phyloP scores from a whole-genome alignment of 53 echinoderm and acorn worm genomes.

The Henricia sp. region DNA sequence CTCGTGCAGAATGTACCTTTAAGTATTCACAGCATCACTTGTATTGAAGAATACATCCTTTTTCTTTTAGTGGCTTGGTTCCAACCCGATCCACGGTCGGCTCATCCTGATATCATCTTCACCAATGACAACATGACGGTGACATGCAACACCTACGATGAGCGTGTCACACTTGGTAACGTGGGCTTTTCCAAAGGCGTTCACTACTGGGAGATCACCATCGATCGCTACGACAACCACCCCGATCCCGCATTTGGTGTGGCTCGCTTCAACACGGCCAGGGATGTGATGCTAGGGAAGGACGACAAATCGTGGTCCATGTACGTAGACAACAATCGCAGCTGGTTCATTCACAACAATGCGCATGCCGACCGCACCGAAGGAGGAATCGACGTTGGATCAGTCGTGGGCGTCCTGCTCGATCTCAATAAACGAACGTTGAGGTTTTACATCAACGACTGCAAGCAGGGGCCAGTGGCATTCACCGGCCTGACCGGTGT shows the following conservation, averaged over 20 bases:
- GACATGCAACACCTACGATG: slow-evolving; percentile 93
- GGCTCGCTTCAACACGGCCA: slow-evolving; percentile 87
- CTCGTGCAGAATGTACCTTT: too few relatives aligned
- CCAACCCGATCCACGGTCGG: slow-evolving; percentile 92
- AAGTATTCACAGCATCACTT: too few relatives aligned
- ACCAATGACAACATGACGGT: slow-evolving; percentile 97
- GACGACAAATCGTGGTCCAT: slow-evolving; percentile 99
- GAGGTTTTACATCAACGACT: slow-evolving; percentile 87
- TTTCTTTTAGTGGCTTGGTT: slow-evolving; percentile 94
- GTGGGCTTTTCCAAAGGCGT: slow-evolving; percentile 99
- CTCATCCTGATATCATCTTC: slow-evolving; percentile 95
- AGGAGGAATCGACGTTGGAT: slow-evolving; percentile 91
- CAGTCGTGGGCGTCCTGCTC: slow-evolving; percentile 91
- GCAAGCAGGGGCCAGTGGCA: slow-evolving; percentile 89
- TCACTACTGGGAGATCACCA: slow-evolving; percentile 99
- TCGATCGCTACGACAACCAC: slow-evolving; percentile 99
- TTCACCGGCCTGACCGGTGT: slow-evolving; percentile 89
- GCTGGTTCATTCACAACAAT: slow-evolving; percentile 99
- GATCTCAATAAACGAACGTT: slow-evolving; percentile 89
- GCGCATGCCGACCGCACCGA: slow-evolving; percentile 94
- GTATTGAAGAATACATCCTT: too few relatives aligned
- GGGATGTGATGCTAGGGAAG: slow-evolving; percentile 97
- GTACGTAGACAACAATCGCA: slow-evolving; percentile 98
- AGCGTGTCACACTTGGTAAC: slow-evolving; percentile 94
- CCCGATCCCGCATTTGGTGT: slow-evolving; percentile 98